Percentiles rank a stretch among this genome's conserved stretches.
Evolutionary conservation across 2,797 vertebrate species (phyloP).

Genomic region (Austrolebias charrua): DNA sequence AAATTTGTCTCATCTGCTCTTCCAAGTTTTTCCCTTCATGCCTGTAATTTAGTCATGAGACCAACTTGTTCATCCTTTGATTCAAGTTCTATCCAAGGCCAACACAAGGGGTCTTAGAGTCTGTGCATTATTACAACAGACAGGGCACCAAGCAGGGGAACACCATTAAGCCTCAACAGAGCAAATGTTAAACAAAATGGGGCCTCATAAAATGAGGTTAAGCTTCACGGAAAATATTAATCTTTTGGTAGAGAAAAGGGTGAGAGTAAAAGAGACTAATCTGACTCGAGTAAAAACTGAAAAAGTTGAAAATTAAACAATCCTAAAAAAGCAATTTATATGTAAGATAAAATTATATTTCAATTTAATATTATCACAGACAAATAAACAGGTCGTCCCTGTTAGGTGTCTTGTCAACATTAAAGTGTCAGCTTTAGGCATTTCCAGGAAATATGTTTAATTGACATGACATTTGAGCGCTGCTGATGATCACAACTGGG

Average conservation of each 20-base stretch:
- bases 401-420: too few species aligned
- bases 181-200: constrained; percentile 72
- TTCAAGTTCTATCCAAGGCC: constrained; percentile 27
- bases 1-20: neutral
- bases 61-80: constrained; percentile 38
- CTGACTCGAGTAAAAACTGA: constrained; percentile 39
- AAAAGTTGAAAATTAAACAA: constrained; percentile 41
- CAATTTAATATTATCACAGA: neutral
- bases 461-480: too few species aligned
- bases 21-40: constrained; percentile 46
- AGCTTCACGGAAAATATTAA: constrained; percentile 70
- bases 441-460: too few species aligned
- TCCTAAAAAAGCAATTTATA: constrained; percentile 16
- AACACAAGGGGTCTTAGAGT: constrained; percentile 40
- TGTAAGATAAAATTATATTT: neutral
- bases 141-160: constrained; percentile 62
- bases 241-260: constrained; percentile 50
- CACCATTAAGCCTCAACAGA: constrained; percentile 64
- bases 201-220: constrained; percentile 69
- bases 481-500: too few species aligned
- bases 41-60: constrained; percentile 31
- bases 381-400: neutral
- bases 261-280: constrained; percentile 37
- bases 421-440: too few species aligned
- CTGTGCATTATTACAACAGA: constrained; percentile 59